Percentiles rank a stretch among this genome's conserved stretches.
Evolutionary conservation across 2,797 vertebrate genomes (phyloP).

Genomic region (Sebastes itinus): DNA sequence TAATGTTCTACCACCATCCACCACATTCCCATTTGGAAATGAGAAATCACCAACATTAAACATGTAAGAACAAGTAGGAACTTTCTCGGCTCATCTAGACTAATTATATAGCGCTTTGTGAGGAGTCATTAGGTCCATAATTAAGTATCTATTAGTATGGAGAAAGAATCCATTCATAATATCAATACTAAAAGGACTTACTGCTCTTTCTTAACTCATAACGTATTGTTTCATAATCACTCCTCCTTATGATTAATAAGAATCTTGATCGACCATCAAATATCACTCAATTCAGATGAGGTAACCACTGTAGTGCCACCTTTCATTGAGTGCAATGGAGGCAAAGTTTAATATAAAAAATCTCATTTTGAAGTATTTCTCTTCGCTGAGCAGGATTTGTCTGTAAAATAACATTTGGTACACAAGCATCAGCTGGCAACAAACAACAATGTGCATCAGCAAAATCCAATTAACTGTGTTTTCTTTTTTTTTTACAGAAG

Average conservation of each 20-base stretch:
- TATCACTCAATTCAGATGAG: constrained; percentile 27
- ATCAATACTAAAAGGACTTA: constrained; percentile 67
- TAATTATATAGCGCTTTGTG: constrained; percentile 82
- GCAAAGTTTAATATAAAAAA: not conserved
- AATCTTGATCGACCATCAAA: constrained; percentile 55
- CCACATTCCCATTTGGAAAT: constrained; percentile 75
- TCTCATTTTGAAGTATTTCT: constrained; percentile 16
- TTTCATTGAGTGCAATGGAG: not conserved
- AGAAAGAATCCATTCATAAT: constrained; percentile 81
- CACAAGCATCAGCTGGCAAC: constrained; percentile 62
- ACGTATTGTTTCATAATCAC: constrained; percentile 73
- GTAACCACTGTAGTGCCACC: not conserved
- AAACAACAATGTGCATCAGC: constrained; percentile 54
- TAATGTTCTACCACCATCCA: constrained; percentile 45
- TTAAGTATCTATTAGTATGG: constrained; percentile 84
- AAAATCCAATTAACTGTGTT: constrained; percentile 50
- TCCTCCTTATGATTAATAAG: constrained; percentile 53
- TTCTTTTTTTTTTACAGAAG: not conserved
- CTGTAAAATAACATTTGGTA: constrained; percentile 51
- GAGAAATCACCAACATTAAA: constrained; percentile 82
- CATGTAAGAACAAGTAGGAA: constrained; percentile 83
- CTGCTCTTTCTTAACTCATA: constrained; percentile 67
- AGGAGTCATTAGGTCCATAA: constrained; percentile 84
- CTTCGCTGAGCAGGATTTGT: constrained; percentile 24
- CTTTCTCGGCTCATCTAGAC: constrained; percentile 80